Percentiles rank a stretch among this genome's conserved stretches.
These are phyloP conservation scores for Poeciliopsis turrubarensis DNA, from an alignment of 2,113 vertebrate genomes.

Conservation along the genomic window DNA sequence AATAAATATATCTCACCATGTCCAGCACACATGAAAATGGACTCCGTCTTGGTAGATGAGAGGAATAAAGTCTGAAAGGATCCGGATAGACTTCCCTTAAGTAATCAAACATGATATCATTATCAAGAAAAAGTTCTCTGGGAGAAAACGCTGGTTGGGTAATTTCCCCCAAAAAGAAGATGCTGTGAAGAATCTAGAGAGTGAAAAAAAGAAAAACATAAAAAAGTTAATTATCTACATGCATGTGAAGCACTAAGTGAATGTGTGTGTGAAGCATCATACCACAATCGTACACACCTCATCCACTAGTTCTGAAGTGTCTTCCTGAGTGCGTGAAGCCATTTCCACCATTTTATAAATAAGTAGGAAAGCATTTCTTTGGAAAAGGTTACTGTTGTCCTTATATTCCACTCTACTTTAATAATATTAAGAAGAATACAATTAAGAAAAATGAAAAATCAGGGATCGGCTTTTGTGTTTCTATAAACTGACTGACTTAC, in stretches of 20 bases:
- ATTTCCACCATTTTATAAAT: rapidly evolving
- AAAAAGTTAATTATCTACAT: too few species aligned
- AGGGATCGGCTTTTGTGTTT: neutral
- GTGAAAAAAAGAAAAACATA: neutral
- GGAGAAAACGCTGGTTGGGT: rapidly evolving
- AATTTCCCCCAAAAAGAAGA: slow-evolving; percentile 37
- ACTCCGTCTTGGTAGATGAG: slow-evolving; percentile 23
- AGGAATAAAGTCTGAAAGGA: neutral
- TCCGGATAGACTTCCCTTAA: rapidly evolving
- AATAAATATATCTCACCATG: slow-evolving; percentile 33
- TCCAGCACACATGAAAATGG: slow-evolving; percentile 46
- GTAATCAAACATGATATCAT: rapidly evolving
- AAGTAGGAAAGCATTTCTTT: neutral
- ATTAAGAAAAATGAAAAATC: neutral
- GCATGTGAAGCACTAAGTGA: neutral
- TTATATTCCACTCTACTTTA: neutral
- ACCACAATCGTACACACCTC: slow-evolving; percentile 29
- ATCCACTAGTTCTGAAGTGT: slow-evolving; percentile 5
- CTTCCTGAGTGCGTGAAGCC: rapidly evolving
- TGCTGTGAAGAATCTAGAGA: slow-evolving; percentile 39
- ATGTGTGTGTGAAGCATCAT: neutral
- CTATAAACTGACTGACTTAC: neutral
- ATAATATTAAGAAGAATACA: neutral
- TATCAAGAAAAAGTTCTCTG: rapidly evolving
- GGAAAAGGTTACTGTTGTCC: rapidly evolving